phyloP scores from a whole-genome alignment of 2,113 vertebrate species.

The Albula goreensis region DNA sequence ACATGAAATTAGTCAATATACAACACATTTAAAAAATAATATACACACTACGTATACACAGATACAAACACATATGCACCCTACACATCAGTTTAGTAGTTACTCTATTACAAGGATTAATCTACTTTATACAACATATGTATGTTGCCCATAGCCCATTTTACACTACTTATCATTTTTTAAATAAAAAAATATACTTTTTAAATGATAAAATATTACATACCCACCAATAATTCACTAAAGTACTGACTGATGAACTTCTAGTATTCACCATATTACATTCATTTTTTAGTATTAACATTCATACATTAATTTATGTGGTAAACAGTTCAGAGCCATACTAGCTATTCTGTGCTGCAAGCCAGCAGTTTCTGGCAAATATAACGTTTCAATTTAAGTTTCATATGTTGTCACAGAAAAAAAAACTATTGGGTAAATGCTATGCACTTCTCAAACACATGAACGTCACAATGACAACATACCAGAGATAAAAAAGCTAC shows the following conservation, averaged over 20 bases:
- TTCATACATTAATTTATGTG: neutral
- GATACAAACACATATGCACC: neutral
- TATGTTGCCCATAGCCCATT: neutral
- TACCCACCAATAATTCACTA: neutral
- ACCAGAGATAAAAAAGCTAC: neutral
- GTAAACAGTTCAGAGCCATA: neutral
- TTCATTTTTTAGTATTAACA: too few relatives aligned
- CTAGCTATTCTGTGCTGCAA: neutral
- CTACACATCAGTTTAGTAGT: neutral
- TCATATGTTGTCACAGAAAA: neutral
- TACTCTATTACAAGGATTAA: neutral
- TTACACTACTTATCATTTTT: neutral
- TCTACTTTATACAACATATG: neutral
- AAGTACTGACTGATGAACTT: neutral
- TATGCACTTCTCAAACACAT: neutral
- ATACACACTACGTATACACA: neutral
- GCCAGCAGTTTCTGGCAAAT: neutral
- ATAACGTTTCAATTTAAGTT: neutral
- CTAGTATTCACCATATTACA: neutral
- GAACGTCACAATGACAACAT: neutral
- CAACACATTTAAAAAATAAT: neutral
- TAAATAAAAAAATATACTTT: neutral
- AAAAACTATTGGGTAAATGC: neutral
- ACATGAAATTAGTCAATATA: slow-evolving; percentile 39
- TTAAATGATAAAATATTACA: neutral